Evolutionary conservation across 2,113 vertebrate genomes (phyloP).

Genomic region (Passer domesticus): DNA sequence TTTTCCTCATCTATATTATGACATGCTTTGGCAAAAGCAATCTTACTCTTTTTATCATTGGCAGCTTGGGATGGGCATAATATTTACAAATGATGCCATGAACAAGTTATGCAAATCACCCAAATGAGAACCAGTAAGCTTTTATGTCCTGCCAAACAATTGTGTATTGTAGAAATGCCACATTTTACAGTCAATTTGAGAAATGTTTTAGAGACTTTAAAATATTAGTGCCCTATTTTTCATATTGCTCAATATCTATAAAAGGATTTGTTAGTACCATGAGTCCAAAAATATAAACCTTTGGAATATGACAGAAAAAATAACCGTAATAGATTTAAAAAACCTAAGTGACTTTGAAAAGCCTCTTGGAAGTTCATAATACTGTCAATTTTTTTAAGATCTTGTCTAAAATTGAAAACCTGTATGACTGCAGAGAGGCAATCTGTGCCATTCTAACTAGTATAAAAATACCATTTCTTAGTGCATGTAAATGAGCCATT

Average conservation of each 20-base stretch:
- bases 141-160: constrained; percentile 58
- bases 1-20: background rate
- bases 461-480: constrained; percentile 32
- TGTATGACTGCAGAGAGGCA: constrained; percentile 28
- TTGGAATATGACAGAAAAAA: background rate
- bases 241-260: constrained; percentile 15
- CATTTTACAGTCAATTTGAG: constrained; percentile 64
- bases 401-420: constrained; percentile 63
- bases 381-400: constrained; percentile 46
- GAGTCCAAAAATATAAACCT: constrained; percentile 15
- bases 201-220: constrained; percentile 51
- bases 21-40: constrained; percentile 29
- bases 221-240: constrained; percentile 51
- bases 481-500: constrained; percentile 58
- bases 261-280: background rate
- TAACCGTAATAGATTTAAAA: constrained; percentile 4
- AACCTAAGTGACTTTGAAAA: constrained; percentile 49
- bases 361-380: constrained; percentile 49
- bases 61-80: constrained; percentile 52
- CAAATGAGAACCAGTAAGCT: constrained; percentile 57
- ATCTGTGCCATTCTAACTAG: constrained; percentile 29
- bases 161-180: constrained; percentile 11
- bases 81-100: constrained; percentile 64
- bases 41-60: constrained; percentile 38
- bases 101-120: constrained; percentile 63